Conservation (phyloP, 2,888 invertebrate genomes). For the Zaprionus obscuricornis region DNA sequence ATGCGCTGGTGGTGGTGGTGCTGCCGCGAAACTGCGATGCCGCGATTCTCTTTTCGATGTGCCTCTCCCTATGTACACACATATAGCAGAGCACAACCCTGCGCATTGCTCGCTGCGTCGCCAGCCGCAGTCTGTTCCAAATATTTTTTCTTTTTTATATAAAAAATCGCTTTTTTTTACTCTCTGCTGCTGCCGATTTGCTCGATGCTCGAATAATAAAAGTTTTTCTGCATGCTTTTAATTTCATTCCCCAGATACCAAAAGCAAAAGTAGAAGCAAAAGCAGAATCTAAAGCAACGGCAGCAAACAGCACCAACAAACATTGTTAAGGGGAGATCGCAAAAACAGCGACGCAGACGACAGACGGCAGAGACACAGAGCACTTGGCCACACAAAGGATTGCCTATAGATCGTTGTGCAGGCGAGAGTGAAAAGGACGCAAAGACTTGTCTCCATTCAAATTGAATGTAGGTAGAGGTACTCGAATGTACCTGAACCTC, state of each 20-base stretch:
- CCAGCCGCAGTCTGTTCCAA: constrained; percentile 55
- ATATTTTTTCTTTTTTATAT: constrained; percentile 71
- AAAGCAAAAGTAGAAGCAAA: too few species aligned
- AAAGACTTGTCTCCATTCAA: constrained; percentile 79
- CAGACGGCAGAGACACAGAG: constrained; percentile 51
- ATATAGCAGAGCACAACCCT: constrained; percentile 9
- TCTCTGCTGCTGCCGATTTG: constrained; percentile 46
- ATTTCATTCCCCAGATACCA: constrained; percentile 67
- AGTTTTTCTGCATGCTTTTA: constrained; percentile 71
- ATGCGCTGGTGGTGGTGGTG: constrained; percentile 40
- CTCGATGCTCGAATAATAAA: constrained; percentile 60
- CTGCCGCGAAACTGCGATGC: constrained; percentile 29
- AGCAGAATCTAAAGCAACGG: constrained; percentile 10
- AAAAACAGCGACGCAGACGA: constrained; percentile 48
- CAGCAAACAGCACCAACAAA: constrained; percentile 13
- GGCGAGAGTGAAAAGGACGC: constrained; percentile 45
- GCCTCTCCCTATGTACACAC: constrained; percentile 31
- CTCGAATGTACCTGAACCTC: constrained; percentile 74
- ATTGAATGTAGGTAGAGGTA: constrained; percentile 67
- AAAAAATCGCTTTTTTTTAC: constrained; percentile 63
- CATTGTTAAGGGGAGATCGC: constrained; percentile 7
- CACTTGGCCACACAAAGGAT: constrained; percentile 73
- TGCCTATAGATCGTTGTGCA: constrained; percentile 59
- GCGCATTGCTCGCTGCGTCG: neutral
- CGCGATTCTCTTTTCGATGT: constrained; percentile 16